Evolutionary conservation across 2,888 invertebrate species (phyloP).

Genomic region (Atethmia centrago): DNA sequence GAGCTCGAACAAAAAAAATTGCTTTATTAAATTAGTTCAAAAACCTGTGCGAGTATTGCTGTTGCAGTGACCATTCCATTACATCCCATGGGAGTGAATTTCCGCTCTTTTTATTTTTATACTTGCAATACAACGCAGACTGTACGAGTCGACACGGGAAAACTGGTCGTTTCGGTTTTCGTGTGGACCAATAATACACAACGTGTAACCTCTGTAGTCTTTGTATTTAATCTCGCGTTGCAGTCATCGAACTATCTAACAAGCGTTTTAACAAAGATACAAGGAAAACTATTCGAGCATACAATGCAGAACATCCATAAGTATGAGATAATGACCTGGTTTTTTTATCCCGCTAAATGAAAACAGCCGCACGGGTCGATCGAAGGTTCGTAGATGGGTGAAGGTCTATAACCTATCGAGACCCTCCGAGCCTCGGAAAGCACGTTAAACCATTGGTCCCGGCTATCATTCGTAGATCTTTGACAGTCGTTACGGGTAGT

Average conservation of each 20-base stretch:
- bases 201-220: background rate
- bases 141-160: slow-evolving; percentile 38
- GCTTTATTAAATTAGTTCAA: slow-evolving; percentile 56
- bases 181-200: slow-evolving; percentile 18
- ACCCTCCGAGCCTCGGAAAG: too few species aligned
- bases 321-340: background rate
- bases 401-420: too few species aligned
- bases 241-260: background rate
- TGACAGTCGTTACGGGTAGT: too few species aligned
- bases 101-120: slow-evolving; percentile 38
- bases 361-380: too few species aligned
- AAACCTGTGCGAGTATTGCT: slow-evolving; percentile 45
- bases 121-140: slow-evolving; percentile 42
- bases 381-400: too few species aligned
- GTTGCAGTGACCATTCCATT: slow-evolving; percentile 58
- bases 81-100: slow-evolving; percentile 50
- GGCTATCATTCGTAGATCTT: too few species aligned
- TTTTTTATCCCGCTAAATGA: background rate
- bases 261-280: background rate
- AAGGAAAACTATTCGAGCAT: background rate
- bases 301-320: background rate
- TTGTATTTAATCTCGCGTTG: background rate
- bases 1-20: slow-evolving; percentile 30
- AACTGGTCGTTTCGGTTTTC: slow-evolving; percentile 10
- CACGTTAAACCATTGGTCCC: too few species aligned